Conservation (phyloP, 2,888 invertebrate species). For the Drosophila greeni region DNA sequence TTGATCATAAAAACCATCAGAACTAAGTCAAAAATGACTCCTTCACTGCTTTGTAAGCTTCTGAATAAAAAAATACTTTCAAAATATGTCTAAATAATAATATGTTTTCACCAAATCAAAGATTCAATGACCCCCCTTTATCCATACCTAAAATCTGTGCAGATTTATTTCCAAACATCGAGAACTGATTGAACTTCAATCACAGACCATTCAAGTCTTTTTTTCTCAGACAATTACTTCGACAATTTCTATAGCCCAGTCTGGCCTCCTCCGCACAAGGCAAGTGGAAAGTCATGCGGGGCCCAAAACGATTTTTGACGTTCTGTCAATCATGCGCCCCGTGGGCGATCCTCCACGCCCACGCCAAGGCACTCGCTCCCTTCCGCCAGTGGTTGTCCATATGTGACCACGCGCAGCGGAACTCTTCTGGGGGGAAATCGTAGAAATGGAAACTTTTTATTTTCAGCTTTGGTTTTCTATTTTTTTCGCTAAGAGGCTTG, state of each 20-base stretch:
- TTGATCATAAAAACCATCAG: too few relatives aligned
- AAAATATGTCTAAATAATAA: too few relatives aligned
- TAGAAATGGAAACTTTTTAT: conserved; percentile 44
- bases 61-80: too few relatives aligned
- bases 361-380: conserved; percentile 6
- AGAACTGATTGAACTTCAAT: neutral
- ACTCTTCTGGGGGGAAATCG: conserved; percentile 49
- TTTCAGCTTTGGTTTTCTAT: conserved; percentile 24
- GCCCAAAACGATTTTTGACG: conserved; percentile 30
- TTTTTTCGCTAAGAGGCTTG: conserved; percentile 61
- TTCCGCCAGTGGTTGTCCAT: conserved; percentile 28
- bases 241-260: conserved; percentile 49
- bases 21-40: neutral
- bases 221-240: conserved; percentile 9
- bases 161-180: neutral
- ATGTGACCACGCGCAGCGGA: conserved; percentile 26
- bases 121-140: conserved; percentile 2
- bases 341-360: conserved; percentile 55
- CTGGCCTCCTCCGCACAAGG: conserved; percentile 18
- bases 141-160: neutral
- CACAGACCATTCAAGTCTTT: neutral
- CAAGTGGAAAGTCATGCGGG: conserved; percentile 28
- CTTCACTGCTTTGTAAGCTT: too few relatives aligned
- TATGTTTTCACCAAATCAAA: neutral
- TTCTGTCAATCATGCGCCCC: conserved; percentile 59